phyloP scores from a whole-genome alignment of 2,888 invertebrate species.

The Sympetrum striolatum region DNA sequence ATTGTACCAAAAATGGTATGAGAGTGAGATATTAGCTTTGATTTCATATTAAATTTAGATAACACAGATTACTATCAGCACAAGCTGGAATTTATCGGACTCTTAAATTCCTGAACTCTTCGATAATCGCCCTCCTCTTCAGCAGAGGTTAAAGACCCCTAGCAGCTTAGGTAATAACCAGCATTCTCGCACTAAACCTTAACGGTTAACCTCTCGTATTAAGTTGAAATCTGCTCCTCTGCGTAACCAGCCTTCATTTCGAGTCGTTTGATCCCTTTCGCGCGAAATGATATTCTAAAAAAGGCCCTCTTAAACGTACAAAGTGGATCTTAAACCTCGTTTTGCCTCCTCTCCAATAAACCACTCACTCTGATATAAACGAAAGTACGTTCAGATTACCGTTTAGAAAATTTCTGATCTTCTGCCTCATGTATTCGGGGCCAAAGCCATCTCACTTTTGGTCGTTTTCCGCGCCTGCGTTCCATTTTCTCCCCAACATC shows the following conservation, averaged over 20 bases:
- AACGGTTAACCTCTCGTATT: background rate
- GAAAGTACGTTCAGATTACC: constrained; percentile 12
- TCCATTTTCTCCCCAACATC: background rate
- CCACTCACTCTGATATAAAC: background rate
- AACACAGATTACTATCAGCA: too few species aligned
- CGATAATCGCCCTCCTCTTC: too few species aligned
- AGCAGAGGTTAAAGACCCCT: too few species aligned
- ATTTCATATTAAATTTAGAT: too few species aligned
- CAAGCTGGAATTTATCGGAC: too few species aligned
- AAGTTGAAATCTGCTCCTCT: background rate
- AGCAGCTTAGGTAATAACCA: too few species aligned
- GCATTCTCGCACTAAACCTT: background rate
- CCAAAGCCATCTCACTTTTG: background rate
- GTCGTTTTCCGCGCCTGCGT: background rate
- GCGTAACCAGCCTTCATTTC: background rate
- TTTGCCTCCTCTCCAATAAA: background rate
- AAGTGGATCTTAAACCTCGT: constrained; percentile 20
- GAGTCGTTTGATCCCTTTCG: background rate
- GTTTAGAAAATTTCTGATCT: background rate
- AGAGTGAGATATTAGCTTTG: too few species aligned
- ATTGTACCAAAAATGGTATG: too few species aligned
- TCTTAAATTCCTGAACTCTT: too few species aligned
- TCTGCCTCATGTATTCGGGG: background rate
- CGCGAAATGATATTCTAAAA: background rate
- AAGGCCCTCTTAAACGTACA: background rate